Conservation (phyloP, 2,888 invertebrate species). For the Graphium colonna region DNA sequence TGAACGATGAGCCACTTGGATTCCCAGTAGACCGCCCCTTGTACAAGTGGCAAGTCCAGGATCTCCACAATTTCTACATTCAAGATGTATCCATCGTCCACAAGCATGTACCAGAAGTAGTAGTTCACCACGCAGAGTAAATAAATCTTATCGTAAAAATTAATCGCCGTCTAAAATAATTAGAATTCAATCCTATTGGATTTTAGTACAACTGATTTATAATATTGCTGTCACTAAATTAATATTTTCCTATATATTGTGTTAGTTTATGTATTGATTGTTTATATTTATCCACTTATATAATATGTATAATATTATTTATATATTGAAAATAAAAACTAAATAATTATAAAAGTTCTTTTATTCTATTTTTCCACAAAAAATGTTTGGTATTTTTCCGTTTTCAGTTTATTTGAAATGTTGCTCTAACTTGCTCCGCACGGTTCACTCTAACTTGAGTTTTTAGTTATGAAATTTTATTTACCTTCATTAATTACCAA, state of each 20-base stretch:
- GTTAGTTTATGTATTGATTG: constrained; percentile 24
- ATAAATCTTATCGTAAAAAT: not conserved
- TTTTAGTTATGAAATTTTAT: no score
- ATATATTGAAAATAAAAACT: not conserved
- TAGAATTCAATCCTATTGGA: not conserved
- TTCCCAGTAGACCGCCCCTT: constrained; percentile 80
- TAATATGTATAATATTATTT: constrained; percentile 15
- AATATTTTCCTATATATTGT: not conserved
- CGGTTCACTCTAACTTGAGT: no score
- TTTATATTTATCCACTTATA: constrained; percentile 20
- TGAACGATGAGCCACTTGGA: constrained; percentile 73
- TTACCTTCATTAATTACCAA: no score
- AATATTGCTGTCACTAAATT: not conserved
- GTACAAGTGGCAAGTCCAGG: constrained; percentile 48
- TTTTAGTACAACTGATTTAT: not conserved
- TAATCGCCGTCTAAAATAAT: not conserved
- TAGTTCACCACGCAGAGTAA: constrained; percentile 43
- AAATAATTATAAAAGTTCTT: not conserved
- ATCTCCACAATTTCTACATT: constrained; percentile 68
- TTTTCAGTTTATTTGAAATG: no score
- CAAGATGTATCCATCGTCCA: constrained; percentile 76
- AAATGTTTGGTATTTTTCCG: no score
- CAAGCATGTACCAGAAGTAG: constrained; percentile 62
- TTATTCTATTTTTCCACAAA: no score
- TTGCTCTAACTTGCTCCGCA: no score